Percentiles rank a stretch among this genome's conserved stretches.
Conservation (phyloP, 2,797 vertebrate species). For the Rousettus madagascariensis region DNA sequence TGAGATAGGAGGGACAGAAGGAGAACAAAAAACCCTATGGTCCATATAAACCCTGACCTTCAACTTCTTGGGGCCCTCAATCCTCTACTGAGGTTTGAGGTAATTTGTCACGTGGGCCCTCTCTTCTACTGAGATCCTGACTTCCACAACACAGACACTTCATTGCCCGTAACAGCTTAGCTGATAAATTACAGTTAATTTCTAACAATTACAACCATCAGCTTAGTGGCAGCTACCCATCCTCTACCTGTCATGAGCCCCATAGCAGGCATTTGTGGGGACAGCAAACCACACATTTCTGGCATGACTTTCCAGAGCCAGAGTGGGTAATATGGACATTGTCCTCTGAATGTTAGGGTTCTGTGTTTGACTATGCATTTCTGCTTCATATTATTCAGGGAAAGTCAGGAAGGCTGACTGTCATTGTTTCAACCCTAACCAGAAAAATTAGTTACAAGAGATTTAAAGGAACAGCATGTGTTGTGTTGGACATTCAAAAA, state of each 20-base stretch:
- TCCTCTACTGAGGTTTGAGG: no score
- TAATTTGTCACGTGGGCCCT: no score
- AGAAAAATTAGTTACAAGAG: neutral
- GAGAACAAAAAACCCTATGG: no score
- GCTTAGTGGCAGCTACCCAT: neutral
- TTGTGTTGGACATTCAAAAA: neutral
- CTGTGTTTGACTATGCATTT: neutral
- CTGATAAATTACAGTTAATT: neutral
- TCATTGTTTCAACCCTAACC: neutral
- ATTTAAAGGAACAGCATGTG: neutral
- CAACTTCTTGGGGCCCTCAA: no score
- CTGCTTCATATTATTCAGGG: neutral
- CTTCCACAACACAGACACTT: no score
- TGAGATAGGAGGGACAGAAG: no score
- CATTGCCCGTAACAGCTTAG: neutral
- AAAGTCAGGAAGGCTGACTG: neutral
- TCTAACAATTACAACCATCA: neutral
- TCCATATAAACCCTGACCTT: no score
- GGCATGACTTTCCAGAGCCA: neutral
- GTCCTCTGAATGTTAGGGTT: neutral
- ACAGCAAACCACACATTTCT: neutral
- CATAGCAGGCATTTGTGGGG: neutral
- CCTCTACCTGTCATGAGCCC: neutral
- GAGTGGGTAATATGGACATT: neutral
- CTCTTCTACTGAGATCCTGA: no score